phyloP scores from a whole-genome alignment of 2,797 vertebrate species.

The Anabacerthia variegaticeps region DNA sequence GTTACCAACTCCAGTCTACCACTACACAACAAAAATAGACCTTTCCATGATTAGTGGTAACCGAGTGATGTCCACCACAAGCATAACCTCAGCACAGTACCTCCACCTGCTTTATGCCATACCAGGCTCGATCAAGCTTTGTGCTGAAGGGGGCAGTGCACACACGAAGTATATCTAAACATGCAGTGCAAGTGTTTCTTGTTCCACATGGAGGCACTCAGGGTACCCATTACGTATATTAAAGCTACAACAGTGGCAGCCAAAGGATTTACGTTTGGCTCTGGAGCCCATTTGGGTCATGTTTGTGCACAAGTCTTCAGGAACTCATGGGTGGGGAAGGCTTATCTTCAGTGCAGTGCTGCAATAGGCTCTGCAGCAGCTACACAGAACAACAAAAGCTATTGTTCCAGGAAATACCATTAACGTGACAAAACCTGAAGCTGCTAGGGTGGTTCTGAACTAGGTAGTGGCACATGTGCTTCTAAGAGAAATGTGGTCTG shows the following conservation, averaged over 20 bases:
- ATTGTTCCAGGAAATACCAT: accelerated
- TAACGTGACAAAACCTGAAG: background rate
- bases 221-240: accelerated
- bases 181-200: accelerated
- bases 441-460: too few species aligned
- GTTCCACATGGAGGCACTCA: accelerated
- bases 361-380: background rate
- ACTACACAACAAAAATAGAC: background rate
- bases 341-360: background rate
- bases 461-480: accelerated
- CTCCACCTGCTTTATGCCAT: accelerated
- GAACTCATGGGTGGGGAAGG: accelerated
- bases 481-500: accelerated
- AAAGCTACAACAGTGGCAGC: accelerated
- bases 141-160: background rate
- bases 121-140: accelerated
- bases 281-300: accelerated
- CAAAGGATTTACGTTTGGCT: accelerated
- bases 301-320: accelerated
- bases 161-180: accelerated
- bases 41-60: background rate
- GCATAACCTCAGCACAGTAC: accelerated
- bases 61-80: accelerated
- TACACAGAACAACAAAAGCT: background rate
- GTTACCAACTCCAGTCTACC: background rate